Base-by-base conservation (phyloP, 1,140 invertebrate genomes). In the Phymorhynchus buccinoides region DNA sequence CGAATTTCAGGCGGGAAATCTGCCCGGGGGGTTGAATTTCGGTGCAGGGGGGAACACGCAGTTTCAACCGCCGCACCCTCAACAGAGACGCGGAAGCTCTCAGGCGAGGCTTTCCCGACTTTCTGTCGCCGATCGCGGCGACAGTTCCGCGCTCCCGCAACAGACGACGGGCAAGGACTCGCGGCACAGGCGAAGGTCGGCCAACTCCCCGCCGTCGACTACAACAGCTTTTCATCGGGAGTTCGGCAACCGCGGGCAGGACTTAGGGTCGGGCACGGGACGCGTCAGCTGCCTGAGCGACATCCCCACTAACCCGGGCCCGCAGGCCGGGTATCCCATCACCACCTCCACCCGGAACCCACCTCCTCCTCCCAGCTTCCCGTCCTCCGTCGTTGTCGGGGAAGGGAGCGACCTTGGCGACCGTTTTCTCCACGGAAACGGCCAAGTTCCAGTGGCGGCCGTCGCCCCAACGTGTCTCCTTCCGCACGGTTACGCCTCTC, bases 191-290 rank as follows among this genome's bases (percentile, higher is more conserved):
- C 81, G 81, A 71, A 7, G 81, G 27, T 83, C 81, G 2, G 81
- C 81, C 37, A 83, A 83, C 81, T 83, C 81, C 32, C 81, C 81
- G n/a, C 81, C 81, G 18, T 41, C 62, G 3, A n/a, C n/a, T n/a
- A n/a, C n/a, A n/a, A n/a, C n/a, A n/a, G n/a, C n/a, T n/a, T 83
- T 83, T 44, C 81, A 83, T n/a, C 52, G 81, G 35, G 81, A 83
- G 39, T 83, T 22, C 30, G 37, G 39, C 6, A 42, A 39, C 7
- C 62, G 66, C 1, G 81, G 56, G 3, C 81, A 71, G 39, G 81
- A 68, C 41, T 3, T 39, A 30, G 80, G 80, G 30, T 68, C 37
- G 18, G 56, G 48, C 1, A 62, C 80, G 37, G 81, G 62, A 32
- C 52, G 62, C 14, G 81, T 68, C 32, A 81, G 62, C 30, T 68